phyloP scores from a whole-genome alignment of 1,140 invertebrate genomes.

The Ceratina japonica region DNA sequence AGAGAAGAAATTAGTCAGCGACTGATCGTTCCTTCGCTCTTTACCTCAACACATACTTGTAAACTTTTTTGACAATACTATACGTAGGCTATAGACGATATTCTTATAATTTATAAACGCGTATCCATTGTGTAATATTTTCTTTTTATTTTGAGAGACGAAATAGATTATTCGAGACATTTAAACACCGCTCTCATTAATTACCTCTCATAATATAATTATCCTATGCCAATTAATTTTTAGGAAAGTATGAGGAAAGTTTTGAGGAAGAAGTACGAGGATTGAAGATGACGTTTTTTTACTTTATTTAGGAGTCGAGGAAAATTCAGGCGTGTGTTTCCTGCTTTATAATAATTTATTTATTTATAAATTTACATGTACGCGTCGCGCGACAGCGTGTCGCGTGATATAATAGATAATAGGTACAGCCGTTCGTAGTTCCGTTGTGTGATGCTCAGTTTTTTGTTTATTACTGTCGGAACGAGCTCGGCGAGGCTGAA shows the following conservation, averaged over 20 bases:
- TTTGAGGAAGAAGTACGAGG: no score
- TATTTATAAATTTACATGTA: slow-evolving; percentile 76
- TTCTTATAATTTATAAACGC: slow-evolving; percentile 24
- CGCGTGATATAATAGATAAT: slow-evolving; percentile 64
- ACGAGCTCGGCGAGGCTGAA: slow-evolving; percentile 54
- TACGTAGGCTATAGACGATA: slow-evolving; percentile 8
- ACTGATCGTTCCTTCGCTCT: slow-evolving; percentile 35
- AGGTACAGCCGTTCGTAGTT: slow-evolving; percentile 69
- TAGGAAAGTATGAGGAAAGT: no score
- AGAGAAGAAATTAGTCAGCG: slow-evolving; percentile 19
- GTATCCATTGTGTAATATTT: slow-evolving; percentile 1
- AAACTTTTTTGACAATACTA: slow-evolving; percentile 35
- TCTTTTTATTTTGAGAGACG: slow-evolving; percentile 6
- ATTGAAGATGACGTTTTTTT: no score
- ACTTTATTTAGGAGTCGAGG: neutral
- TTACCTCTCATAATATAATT: no score
- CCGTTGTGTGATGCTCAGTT: slow-evolving; percentile 66
- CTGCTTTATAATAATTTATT: slow-evolving; percentile 78
- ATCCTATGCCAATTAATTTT: no score
- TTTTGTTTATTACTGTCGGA: slow-evolving; percentile 44
- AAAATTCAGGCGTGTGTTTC: neutral
- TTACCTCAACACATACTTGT: slow-evolving; percentile 31
- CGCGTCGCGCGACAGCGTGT: slow-evolving; percentile 53
- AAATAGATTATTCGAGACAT: neutral
- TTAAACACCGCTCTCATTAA: neutral